Percentiles rank a stretch among this genome's conserved stretches.
Evolutionary conservation across 2,113 vertebrate species (phyloP).

Genomic region (Megaptera novaeangliae): DNA sequence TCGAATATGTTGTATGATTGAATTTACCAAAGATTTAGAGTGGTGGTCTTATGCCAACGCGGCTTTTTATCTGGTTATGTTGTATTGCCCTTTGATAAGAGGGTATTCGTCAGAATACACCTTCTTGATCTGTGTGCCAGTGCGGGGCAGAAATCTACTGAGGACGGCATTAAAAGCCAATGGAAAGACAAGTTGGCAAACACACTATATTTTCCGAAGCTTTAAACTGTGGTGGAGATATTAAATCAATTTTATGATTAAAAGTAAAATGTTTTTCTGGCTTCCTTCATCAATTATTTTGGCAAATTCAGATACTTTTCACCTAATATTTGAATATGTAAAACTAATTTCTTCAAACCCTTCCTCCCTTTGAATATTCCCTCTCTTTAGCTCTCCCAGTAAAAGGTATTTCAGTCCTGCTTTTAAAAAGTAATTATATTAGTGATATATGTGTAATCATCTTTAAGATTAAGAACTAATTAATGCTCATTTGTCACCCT

Average conservation of each 20-base stretch:
- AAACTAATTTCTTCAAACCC: background rate
- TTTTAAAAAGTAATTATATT: background rate
- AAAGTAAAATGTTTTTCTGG: background rate
- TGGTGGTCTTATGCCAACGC: background rate
- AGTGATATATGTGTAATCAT: background rate
- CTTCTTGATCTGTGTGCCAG: background rate
- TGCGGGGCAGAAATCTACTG: background rate
- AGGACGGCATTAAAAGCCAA: background rate
- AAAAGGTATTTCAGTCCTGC: background rate
- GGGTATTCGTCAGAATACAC: background rate
- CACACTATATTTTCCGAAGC: background rate
- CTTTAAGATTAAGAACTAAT: background rate
- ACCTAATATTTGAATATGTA: constrained; percentile 12
- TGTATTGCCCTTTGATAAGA: background rate
- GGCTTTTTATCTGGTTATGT: background rate
- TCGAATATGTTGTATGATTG: background rate
- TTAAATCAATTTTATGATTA: background rate
- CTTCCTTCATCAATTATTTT: constrained; percentile 11
- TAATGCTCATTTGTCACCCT: background rate
- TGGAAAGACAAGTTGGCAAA: background rate
- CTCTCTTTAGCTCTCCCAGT: background rate
- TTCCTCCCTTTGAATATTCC: background rate
- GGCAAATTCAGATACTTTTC: background rate
- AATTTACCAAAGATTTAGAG: background rate
- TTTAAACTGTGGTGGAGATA: background rate